Base-by-base conservation (phyloP, 2,113 vertebrate genomes). In the Austrofundulus limnaeus region DNA sequence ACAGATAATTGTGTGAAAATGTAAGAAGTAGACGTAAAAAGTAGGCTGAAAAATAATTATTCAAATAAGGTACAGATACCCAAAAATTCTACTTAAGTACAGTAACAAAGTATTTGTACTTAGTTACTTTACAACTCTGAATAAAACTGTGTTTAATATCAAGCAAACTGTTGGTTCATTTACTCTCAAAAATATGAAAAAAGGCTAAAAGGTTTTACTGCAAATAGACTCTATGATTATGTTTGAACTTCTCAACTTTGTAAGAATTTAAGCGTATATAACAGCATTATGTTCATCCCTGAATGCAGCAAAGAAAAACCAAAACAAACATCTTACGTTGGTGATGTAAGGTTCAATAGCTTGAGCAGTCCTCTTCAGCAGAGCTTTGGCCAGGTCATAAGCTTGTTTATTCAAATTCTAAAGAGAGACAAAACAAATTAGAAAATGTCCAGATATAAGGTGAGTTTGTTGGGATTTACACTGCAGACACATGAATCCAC, bases 361-460 rank as follows among this genome's bases (percentile, higher is more conserved):
- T 87, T 99, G 96, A 0, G 97, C 96, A 1, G 97, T 98, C 86
- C 97, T 97, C 92, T 98, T 99, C 81, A 98, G 90, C 72, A 99
- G 90, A 66, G 97, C 97, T 81, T 99, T 99, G 68, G 97, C 96
- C 90, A 99, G 86, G 84, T 99, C 97, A 69, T 98, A 99, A 0
- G 97, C 97, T 92, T 98, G 97, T 81, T 99, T 99, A 82, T 99
- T 99, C 84, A 99, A 91, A 88, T 98, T 98, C 97, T 98, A 81
- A 11, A 64, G 15, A 77, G 62, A 66, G 3, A 63, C 17, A 59
- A 58, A 63, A 67, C 11, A 52, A 24, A 37, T 4, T 15, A 57
- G 14, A 59, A 0, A 47, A 59, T 8, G 12, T 37, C 14, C 31
- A 51, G 16, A 63, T 6, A 42, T 19, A 56, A 20, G 9, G 15